phyloP scores from a whole-genome alignment of 2,113 vertebrate species.

The Aix galericulata region DNA sequence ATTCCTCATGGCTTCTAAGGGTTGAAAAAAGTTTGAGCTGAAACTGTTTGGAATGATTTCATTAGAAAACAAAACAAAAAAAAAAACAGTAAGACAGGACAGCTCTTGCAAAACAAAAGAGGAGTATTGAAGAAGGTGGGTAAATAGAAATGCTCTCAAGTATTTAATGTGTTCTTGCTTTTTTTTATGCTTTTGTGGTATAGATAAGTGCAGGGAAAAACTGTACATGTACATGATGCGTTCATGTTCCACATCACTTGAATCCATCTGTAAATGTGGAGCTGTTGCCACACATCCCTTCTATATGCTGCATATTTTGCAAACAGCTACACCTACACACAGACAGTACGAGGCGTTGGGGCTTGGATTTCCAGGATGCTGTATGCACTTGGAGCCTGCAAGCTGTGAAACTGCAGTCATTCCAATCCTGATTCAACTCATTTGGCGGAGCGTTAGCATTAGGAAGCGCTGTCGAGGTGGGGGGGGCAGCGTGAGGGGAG shows the following conservation, averaged over 20 bases:
- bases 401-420: neutral
- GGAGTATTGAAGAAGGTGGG: neutral
- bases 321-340: constrained; percentile 60
- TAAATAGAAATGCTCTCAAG: neutral
- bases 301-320: neutral
- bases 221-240: neutral
- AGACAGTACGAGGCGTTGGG: neutral
- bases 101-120: neutral
- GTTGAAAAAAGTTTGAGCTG: neutral
- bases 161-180: neutral
- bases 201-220: neutral
- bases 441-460: neutral
- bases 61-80: neutral
- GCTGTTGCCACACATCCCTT: constrained; percentile 33
- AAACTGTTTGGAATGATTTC: neutral
- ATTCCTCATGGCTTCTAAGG: neutral
- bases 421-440: neutral
- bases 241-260: constrained; percentile 4
- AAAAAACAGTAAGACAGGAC: neutral
- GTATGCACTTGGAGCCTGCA: neutral
- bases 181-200: neutral
- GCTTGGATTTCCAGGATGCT: constrained; percentile 1
- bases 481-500: neutral
- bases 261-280: constrained; percentile 20
- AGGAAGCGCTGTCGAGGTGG: neutral